Conservation (phyloP, 37 sponge, comb jelly and placozoan genomes). For the Ianthella basta region DNA sequence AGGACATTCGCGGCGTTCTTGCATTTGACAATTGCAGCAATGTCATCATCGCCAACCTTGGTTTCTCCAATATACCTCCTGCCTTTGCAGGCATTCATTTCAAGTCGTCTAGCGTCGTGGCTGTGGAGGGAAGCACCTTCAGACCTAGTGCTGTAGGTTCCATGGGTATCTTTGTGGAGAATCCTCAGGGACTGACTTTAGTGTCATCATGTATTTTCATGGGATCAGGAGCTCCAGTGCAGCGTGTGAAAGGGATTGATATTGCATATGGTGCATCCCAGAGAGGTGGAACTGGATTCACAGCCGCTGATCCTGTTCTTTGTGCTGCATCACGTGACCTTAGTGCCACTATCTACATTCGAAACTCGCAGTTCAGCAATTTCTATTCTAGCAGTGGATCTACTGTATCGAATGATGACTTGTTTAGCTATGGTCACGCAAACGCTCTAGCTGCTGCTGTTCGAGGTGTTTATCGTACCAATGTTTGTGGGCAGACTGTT, state of each 20-base stretch:
- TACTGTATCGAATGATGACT: background rate
- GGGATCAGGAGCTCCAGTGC: background rate
- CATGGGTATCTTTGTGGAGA: background rate
- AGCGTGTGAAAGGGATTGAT: background rate
- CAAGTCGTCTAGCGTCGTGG: background rate
- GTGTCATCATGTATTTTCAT: background rate
- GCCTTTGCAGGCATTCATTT: background rate
- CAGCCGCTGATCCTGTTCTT: too few relatives aligned
- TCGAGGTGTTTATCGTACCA: background rate
- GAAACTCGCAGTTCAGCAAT: background rate
- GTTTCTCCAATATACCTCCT: conserved; percentile 21
- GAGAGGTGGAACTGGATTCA: too few relatives aligned
- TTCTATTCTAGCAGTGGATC: background rate
- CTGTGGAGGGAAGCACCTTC: background rate
- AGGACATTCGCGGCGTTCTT: conserved; percentile 35
- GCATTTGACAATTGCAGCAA: conserved; percentile 45
- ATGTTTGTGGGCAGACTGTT: background rate
- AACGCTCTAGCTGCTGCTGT: background rate
- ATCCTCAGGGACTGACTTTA: background rate
- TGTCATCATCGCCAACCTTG: conserved; percentile 37
- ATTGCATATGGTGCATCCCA: too few relatives aligned
- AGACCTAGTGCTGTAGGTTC: background rate
- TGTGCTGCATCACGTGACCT: background rate
- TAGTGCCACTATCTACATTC: background rate
- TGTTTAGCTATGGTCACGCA: background rate